Evolutionary conservation across 2,888 invertebrate species (phyloP).

Genomic region (Xanthorhoe spadicearia): DNA sequence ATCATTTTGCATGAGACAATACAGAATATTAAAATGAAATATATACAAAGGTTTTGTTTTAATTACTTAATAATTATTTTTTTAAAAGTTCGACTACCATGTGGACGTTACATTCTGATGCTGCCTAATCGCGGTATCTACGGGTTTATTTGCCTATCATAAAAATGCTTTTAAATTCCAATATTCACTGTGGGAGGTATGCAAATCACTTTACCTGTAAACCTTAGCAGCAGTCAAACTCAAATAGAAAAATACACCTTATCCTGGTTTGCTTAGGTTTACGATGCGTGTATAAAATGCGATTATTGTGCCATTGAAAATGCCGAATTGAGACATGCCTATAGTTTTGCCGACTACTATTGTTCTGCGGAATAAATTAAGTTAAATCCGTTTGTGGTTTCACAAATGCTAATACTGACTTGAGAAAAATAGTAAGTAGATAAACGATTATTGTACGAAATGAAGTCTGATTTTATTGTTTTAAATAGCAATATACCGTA

Average conservation of each 20-base stretch:
- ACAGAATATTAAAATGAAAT: too few relatives aligned
- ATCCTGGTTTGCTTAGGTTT: conserved; percentile 81
- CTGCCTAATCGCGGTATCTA: conserved; percentile 2
- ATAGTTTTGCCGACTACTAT: conserved; percentile 48
- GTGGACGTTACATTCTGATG: background rate
- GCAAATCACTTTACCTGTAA: conserved; percentile 81
- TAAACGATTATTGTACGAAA: conserved; percentile 3
- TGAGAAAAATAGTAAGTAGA: conserved; percentile 35
- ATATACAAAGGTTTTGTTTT: too few relatives aligned
- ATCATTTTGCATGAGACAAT: too few relatives aligned
- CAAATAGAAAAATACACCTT: conserved; percentile 71
- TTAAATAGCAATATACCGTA: background rate
- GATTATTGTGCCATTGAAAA: conserved; percentile 71
- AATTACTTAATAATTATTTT: background rate
- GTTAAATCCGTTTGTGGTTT: conserved; percentile 40
- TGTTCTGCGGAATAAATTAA: conserved; percentile 35
- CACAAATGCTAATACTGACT: conserved; percentile 38
- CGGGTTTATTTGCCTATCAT: conserved; percentile 34
- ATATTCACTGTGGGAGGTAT: conserved; percentile 80
- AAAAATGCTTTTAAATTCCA: conserved; percentile 54
- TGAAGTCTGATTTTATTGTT: background rate
- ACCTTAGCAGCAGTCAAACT: conserved; percentile 66
- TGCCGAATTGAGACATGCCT: conserved; percentile 65
- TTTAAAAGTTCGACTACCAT: background rate
- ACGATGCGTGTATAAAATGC: conserved; percentile 76